Evolutionary conservation across 2,888 invertebrate genomes (phyloP).

Genomic region (Piscicola geometra): DNA sequence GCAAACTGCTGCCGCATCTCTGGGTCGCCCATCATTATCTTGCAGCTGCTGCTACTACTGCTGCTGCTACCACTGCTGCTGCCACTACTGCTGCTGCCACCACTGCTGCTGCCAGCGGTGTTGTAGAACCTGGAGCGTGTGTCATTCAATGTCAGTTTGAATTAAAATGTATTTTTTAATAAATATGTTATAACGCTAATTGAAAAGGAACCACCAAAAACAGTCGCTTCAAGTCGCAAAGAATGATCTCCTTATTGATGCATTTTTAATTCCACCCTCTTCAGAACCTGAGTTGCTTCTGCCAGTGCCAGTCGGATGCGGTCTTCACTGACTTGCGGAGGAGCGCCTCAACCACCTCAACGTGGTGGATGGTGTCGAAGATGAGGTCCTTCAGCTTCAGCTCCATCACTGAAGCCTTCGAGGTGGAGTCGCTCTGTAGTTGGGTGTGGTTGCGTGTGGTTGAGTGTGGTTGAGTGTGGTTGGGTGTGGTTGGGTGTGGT

Average conservation of each 20-base stretch:
- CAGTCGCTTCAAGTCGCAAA: no score
- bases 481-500: no score
- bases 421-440: no score
- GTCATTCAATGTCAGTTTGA: neutral
- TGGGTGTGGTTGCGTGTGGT: no score
- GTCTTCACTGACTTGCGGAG: slow-evolving; percentile 65
- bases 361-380: slow-evolving; percentile 86
- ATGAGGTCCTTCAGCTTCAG: slow-evolving; percentile 86
- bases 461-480: no score
- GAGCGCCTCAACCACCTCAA: slow-evolving; percentile 73
- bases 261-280: no score
- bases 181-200: no score
- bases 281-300: slow-evolving; percentile 86
- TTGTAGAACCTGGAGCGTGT: slow-evolving; percentile 20
- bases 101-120: neutral
- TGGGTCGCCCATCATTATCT: slow-evolving; percentile 84
- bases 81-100: neutral
- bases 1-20: slow-evolving; percentile 65
- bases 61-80: neutral
- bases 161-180: no score
- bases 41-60: slow-evolving; percentile 56
- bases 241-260: no score
- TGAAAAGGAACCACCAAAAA: no score
- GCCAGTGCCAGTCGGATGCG: slow-evolving; percentile 83
- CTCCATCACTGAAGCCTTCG: slow-evolving; percentile 65